Base-by-base conservation (phyloP, 2,888 invertebrate species). In the Mesorhabditis spiculigera region DNA sequence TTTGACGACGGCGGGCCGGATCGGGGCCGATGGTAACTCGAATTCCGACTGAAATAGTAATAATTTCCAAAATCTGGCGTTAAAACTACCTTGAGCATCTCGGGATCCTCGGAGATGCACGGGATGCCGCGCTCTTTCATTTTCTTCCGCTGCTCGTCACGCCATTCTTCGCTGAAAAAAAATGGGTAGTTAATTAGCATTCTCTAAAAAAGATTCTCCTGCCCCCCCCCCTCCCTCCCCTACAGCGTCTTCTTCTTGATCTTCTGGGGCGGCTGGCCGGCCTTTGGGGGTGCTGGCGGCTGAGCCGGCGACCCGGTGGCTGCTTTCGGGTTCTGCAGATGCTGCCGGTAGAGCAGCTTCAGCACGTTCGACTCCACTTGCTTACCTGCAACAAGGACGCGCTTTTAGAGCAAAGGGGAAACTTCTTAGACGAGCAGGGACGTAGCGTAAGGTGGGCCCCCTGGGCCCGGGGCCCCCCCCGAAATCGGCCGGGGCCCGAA, bases 121-220 rank as follows among this genome's bases (percentile, higher is more conserved):
- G 58, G 58, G 8, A 50, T 50, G 58, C 58, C 58, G 58, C 58
- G 58, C n/a, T n/a, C 10, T 50, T 50, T 50, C 58, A 50, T 50
- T 50, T 50, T n/a, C 58, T 50, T 50, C n/a, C 58, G 8, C n/a
- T 50, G 58, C 58, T 50, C 58, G n/a, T 50, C 58, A 13, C 58
- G 58, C 58, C 8, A 13, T 50, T 50, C 58, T 50, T 50, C 58
- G 8, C 58, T 50, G n/a, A 50, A 50, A 50, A 50, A 50, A 50
- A 28, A 1, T 28, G 28, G 28, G 28, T 28, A 28, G 28, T 1
- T 28, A 28, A 28, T 28, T 28, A 28, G 28, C 28, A 1, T 3
- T 28, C 28, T 28, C 28, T 28, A 28, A 28, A 28, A 28, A 28
- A 28, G 28, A 28, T 28, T 28, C 28, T 28, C 28, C 28, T 1